These are phyloP conservation scores for Omphaloscelis lunosa DNA, from an alignment of 2,888 invertebrate genomes.

Conservation along the genomic window DNA sequence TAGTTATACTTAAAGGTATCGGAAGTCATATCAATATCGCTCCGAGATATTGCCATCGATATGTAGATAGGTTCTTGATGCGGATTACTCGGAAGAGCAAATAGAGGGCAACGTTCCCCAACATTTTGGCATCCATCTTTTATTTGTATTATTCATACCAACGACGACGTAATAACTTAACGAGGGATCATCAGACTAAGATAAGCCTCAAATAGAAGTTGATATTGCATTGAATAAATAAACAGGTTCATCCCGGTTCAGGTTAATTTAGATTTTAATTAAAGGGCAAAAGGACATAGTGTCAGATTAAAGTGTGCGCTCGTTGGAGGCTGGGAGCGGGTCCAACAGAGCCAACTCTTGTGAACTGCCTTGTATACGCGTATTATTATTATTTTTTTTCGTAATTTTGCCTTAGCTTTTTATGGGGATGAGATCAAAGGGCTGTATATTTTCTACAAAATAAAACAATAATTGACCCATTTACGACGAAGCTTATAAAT, in stretches of 20 bases:
- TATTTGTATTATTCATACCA: constrained; percentile 34
- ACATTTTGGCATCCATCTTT: constrained; percentile 31
- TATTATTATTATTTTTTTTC: constrained; percentile 27
- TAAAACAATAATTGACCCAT: neutral
- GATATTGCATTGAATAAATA: constrained; percentile 57
- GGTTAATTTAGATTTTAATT: constrained; percentile 58
- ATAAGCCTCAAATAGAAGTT: constrained; percentile 39
- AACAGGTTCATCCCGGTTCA: constrained; percentile 44
- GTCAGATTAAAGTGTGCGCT: constrained; percentile 44
- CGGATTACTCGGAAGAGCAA: constrained; percentile 28
- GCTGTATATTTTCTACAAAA: neutral
- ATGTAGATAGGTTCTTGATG: constrained; percentile 23
- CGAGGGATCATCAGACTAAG: constrained; percentile 18
- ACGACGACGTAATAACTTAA: constrained; percentile 30
- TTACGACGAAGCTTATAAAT: neutral
- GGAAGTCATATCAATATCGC: constrained; percentile 39
- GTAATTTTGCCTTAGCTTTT: constrained; percentile 4
- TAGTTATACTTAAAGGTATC: constrained; percentile 59
- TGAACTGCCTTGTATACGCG: constrained; percentile 8
- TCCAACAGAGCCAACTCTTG: constrained; percentile 27
- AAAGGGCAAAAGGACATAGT: constrained; percentile 42
- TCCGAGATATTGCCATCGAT: constrained; percentile 13
- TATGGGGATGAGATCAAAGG: constrained; percentile 24
- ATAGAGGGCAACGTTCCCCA: constrained; percentile 25
- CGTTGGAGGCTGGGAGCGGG: constrained; percentile 11